Base-by-base conservation (phyloP, 2,797 vertebrate genomes). In the Coregonus suidteri region DNA sequence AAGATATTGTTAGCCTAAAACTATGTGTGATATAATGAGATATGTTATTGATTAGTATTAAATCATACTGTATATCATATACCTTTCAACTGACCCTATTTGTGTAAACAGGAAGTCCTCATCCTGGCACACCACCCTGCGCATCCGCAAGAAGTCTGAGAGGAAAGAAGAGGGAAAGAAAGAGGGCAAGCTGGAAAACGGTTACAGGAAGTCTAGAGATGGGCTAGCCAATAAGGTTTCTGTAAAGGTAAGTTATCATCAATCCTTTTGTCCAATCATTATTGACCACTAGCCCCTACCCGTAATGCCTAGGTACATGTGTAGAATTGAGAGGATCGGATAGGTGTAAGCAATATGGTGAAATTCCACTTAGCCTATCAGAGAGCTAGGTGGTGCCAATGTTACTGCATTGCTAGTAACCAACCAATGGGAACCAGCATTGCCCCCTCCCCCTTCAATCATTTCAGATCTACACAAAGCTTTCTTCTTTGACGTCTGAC, bases 51-150 rank as follows among this genome's bases (percentile, higher is more conserved):
- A 62, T 7, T 62, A 25, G 59, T 25, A 7, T 64, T 64, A n/a
- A 4, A 64, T 64, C 18, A 25, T n/a, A 25, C 41, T 65, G 20
- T 25, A 66, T 66, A 1, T 47, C 41, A 47, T 47, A 30, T 30
- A 66, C 20, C 25, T 66, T 30, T 35, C 41, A 47, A 47, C 7
- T 9, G 4, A 31, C 30, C 16, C 13, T 77, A 69, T 68, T 67
- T 54, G 47, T 64, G 6, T 30, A 75, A 93, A 89, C 86, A 97
- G 97, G 94, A 99, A 99, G 93, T 97, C 97, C 84, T 96, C 97
- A 4, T 99, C 98, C 92, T 99, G 98, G 98, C 97, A 99, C 93
- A 98, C 97, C 78, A 96, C 98, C 91, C 96, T 99, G 90, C 97
- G 97, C 90, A 96, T 99, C 91, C 97, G 97, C 82, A 99, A 98